Base-by-base conservation (phyloP, 2,888 invertebrate species). In the Steinernema carpocapsae region DNA sequence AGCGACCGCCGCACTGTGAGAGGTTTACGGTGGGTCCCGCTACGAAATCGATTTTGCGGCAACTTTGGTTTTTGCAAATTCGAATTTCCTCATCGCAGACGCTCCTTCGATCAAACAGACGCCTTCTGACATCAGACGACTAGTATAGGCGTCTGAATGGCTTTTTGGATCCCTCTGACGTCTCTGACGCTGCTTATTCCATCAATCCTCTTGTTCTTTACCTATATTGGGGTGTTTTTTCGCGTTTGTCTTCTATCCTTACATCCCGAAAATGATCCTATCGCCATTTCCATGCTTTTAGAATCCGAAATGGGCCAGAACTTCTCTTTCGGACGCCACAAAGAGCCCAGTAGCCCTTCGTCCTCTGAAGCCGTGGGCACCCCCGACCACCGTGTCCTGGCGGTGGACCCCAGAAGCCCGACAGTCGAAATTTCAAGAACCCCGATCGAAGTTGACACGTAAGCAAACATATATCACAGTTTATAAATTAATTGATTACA, bases 361-460 rank as follows among this genome's bases (percentile, higher is more conserved):
- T 10, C 37, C 3, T 37, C 37, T 10, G 37, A 37, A 37, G 37
- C 37, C 37, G 4, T 6, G 4, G 37, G 37, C 37, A 37, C 37
- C 10, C 37, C 37, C 19, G 56, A 64, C 29, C 32, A 29, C 32
- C 64, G 64, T 1, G 32, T n/a, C 17, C 64, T 64, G 7, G 64
- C 24, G 1, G 64, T 64, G 2, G 64, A 64, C 32, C 64, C 64
- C 1, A 4, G 64, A 32, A 29, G 29, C 12, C 64, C 64, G 3
- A 64, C 64, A 6, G n/a, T 64, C 12, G 64, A 64, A 19, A 64
- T 64, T 17, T 37, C 29, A 17, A 24, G 64, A 32, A 64, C 64
- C 3, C 64, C 64, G 6, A 64, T 64, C 29, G 64, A 64, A 32
- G 37, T 64, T 1, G 64, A 64, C 64, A 64, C 12, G 64, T 64